These are phyloP conservation scores for Pachliopta kotzebuea DNA, from an alignment of 2,888 invertebrate genomes.

Conservation along the genomic window DNA sequence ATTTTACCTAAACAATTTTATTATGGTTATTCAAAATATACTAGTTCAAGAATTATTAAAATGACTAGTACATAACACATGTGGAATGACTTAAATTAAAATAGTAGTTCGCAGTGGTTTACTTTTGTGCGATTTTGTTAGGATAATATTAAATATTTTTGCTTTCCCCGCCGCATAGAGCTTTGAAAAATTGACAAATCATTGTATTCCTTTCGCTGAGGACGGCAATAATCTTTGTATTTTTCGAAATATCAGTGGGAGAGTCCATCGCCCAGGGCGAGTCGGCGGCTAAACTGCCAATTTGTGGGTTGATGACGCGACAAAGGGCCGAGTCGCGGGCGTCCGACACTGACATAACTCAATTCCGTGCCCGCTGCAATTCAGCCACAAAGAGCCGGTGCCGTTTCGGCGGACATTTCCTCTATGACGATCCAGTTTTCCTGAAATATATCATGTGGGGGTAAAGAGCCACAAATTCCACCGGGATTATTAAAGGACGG, in stretches of 20 bases:
- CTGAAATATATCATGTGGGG: conserved; percentile 24
- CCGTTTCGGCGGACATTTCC: conserved; percentile 40
- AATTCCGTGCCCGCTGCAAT: conserved; percentile 52
- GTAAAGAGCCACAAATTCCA: conserved; percentile 23
- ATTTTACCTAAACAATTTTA: conserved; percentile 22
- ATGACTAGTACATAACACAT: neutral
- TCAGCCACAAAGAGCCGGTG: conserved; percentile 48
- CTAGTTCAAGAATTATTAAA: neutral
- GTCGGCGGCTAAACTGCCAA: conserved; percentile 58
- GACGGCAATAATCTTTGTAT: conserved; percentile 26
- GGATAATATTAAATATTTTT: neutral
- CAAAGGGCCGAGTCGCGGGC: conserved; percentile 56
- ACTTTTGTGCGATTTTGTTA: neutral
- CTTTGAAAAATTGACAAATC: neutral
- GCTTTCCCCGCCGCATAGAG: neutral
- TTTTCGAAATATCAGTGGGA: conserved; percentile 32
- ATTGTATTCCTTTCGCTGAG: neutral
- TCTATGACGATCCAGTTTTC: conserved; percentile 27
- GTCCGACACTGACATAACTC: conserved; percentile 50
- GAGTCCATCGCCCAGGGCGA: conserved; percentile 39
- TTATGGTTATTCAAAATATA: neutral
- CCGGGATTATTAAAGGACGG: conserved; percentile 25
- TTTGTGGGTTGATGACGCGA: conserved; percentile 70
- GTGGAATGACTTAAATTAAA: neutral
- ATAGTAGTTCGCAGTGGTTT: neutral